Evolutionary conservation across 2,888 invertebrate species (phyloP).

Genomic region (Andrena hattorfiana): DNA sequence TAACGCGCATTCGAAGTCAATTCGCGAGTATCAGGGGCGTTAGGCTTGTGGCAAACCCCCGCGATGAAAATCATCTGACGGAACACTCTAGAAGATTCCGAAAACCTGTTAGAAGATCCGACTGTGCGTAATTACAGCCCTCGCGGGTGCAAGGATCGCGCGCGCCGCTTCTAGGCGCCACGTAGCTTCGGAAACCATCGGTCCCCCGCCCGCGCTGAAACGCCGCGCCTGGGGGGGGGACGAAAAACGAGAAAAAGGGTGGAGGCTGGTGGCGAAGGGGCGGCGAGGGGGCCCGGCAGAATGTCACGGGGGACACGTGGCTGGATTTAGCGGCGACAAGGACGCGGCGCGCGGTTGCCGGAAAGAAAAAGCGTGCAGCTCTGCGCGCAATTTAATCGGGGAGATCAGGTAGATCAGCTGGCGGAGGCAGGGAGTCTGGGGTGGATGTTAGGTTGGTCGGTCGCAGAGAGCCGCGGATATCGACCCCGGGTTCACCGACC

Average conservation of each 20-base stretch:
- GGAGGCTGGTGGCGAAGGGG: neutral
- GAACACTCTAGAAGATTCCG: neutral
- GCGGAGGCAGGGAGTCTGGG: slow-evolving; percentile 75
- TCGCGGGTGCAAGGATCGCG: neutral
- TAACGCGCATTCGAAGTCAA: slow-evolving; percentile 24
- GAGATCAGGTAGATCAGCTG: slow-evolving; percentile 77
- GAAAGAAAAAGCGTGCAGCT: slow-evolving; percentile 47
- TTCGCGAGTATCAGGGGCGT: slow-evolving; percentile 1
- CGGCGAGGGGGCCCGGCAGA: neutral
- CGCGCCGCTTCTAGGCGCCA: neutral
- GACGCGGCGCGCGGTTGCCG: slow-evolving; percentile 42
- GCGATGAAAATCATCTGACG: too few species aligned
- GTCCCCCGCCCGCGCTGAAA: neutral
- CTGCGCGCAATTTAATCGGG: slow-evolving; percentile 69
- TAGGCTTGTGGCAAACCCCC: neutral
- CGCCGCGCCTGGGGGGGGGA: neutral
- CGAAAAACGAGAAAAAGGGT: neutral
- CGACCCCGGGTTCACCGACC: slow-evolving; percentile 83
- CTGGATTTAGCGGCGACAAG: slow-evolving; percentile 42
- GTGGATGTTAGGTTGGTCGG: slow-evolving; percentile 76
- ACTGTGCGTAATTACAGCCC: neutral
- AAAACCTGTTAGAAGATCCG: neutral
- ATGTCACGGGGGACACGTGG: slow-evolving; percentile 31
- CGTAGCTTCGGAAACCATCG: neutral
- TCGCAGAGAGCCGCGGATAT: slow-evolving; percentile 76